Conservation (phyloP, 2,797 vertebrate species). For the Neosalanx taihuensis region DNA sequence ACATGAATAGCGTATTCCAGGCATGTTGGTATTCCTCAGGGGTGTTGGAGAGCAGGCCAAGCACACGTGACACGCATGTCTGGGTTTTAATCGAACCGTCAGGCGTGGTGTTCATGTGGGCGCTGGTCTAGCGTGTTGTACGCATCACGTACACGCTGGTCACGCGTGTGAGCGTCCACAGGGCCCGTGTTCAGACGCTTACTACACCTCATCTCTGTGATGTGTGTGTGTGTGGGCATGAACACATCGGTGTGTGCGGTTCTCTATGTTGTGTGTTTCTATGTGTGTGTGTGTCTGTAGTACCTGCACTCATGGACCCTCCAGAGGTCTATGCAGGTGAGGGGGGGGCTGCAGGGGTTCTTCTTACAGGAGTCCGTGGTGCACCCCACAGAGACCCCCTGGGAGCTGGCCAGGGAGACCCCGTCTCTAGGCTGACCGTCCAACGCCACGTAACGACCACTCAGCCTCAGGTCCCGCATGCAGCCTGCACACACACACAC, state of each 20-base stretch:
- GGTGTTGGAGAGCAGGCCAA: background rate
- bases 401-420: constrained; percentile 76
- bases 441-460: constrained; percentile 79
- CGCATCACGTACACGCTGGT: too few species aligned
- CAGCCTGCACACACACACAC: constrained; percentile 72
- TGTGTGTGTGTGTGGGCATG: background rate
- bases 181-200: too few species aligned
- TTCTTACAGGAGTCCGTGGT: constrained; percentile 83
- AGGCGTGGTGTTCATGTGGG: too few species aligned
- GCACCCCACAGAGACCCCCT: constrained; percentile 79
- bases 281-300: constrained; percentile 74
- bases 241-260: constrained; percentile 7
- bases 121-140: too few species aligned
- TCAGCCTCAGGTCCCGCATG: constrained; percentile 84
- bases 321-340: constrained; percentile 87
- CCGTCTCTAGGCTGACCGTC: constrained; percentile 74
- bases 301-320: constrained; percentile 89
- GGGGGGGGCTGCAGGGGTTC: constrained; percentile 81
- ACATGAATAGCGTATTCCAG: too few species aligned
- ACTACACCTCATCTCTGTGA: background rate
- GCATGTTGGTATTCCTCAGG: too few species aligned
- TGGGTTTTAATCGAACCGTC: background rate
- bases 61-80: too few species aligned
- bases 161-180: background rate
- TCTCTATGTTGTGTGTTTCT: constrained; percentile 19